Evolutionary conservation across 2,888 invertebrate species (phyloP), one percentile per base, ranked within the genome.

Genomic region (Sesia apiformis): DNA sequence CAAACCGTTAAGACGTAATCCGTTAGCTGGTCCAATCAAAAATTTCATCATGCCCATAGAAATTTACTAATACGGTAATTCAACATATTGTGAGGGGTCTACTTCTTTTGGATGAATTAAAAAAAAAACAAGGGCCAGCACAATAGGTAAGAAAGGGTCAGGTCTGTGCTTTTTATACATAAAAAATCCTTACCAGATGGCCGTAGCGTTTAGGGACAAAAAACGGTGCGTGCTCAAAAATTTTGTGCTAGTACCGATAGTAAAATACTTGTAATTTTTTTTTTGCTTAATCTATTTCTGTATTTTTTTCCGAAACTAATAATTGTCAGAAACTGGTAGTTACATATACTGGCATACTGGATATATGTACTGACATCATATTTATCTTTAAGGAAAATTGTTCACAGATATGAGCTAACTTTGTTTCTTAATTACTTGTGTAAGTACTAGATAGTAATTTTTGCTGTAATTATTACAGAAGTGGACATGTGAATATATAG

Each of bases 141-240:
- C 72, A 79, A 80, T 76, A 86, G 84, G 85, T 78, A 88, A 85
- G 89, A 89, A 89, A 88, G 89, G 89, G 88, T 89, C 89, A 89
- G 88, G 74, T 80, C 77, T 70, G 69, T 77, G 81, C 76, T 86
- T 87, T 80, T 81, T 80, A 66, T 77, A 72, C 72, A 69, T 75
- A 84, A 86, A 87, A 86, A 82, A 75, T 76, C 74, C 76, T 81
- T 78, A 82, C 88, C 89, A 89, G 89, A 89, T 89, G 88, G 88
- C 81, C 81, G 67, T 66, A 69, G 80, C 81, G 79, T 84, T 88
- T 87, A 84, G 78, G 74, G 74, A 78, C 81, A 88, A 89, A 88
- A 89, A 88, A 84, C 76, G 64, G 82, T 85, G 78, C 86, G 85
- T 87, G 88, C 84, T 81, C 81, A 76, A 70, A 76, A 70, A 68